These are phyloP conservation scores for Rhynchophorus ferrugineus DNA, from an alignment of 1,140 invertebrate genomes.

Conservation along the genomic window DNA sequence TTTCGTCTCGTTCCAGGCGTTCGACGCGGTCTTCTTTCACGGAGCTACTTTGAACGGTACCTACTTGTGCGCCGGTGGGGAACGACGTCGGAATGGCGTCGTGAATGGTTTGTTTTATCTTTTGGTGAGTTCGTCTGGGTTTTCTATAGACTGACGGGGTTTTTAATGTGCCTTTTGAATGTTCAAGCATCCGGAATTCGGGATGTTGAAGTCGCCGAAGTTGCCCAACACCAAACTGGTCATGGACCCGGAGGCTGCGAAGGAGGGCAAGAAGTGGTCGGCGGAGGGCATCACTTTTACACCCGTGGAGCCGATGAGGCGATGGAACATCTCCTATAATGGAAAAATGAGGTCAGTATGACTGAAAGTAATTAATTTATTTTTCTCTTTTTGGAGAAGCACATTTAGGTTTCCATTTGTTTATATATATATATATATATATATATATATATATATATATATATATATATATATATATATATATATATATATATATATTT, in stretches of 20 bases:
- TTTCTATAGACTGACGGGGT: too few species aligned
- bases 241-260: conserved; percentile 37
- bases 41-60: conserved; percentile 44
- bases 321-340: conserved; percentile 55
- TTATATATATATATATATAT: too few species aligned
- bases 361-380: too few species aligned
- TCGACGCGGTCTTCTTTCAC: conserved; percentile 57
- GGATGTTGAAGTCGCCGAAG: conserved; percentile 54
- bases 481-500: too few species aligned
- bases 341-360: conserved; percentile 57
- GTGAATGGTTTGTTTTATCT: conserved; percentile 51
- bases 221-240: conserved; percentile 58
- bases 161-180: not conserved
- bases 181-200: conserved; percentile 59
- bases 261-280: conserved; percentile 47
- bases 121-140: conserved; percentile 46
- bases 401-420: too few species aligned
- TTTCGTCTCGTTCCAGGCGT: conserved; percentile 48
- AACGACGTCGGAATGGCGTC: conserved; percentile 47
- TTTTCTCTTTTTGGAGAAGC: too few species aligned
- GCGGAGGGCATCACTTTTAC: conserved; percentile 57
- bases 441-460: too few species aligned
- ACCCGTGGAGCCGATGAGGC: conserved; percentile 57
- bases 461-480: too few species aligned
- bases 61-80: conserved; percentile 47